Evolutionary conservation across 2,888 invertebrate species (phyloP).

Genomic region (Hoplodrina ambigua): DNA sequence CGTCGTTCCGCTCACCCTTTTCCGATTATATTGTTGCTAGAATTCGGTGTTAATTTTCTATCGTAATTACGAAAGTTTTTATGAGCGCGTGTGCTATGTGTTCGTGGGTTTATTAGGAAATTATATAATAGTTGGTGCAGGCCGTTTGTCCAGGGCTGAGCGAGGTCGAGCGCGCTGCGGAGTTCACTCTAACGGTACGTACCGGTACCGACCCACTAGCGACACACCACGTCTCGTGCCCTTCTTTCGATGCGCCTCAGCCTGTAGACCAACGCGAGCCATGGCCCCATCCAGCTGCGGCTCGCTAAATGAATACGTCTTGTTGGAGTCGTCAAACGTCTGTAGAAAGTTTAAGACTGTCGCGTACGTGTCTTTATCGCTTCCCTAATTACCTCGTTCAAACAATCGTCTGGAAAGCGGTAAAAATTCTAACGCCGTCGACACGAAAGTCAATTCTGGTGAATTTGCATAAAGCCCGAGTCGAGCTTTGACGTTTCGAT

Average conservation of each 20-base stretch:
- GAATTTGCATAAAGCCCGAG: slow-evolving; percentile 88
- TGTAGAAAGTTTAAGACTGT: slow-evolving; percentile 64
- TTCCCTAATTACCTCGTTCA: slow-evolving; percentile 84
- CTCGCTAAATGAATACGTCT: slow-evolving; percentile 56
- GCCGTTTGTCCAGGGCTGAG: slow-evolving; percentile 57
- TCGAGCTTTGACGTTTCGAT: slow-evolving; percentile 88
- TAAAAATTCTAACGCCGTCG: slow-evolving; percentile 84
- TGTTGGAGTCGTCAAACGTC: slow-evolving; percentile 49
- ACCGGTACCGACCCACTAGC: slow-evolving; percentile 72
- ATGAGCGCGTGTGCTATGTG: slow-evolving; percentile 68
- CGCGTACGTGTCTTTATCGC: slow-evolving; percentile 72
- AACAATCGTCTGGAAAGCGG: slow-evolving; percentile 81
- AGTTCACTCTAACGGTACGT: slow-evolving; percentile 79
- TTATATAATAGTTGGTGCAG: slow-evolving; percentile 66
- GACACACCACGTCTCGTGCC: slow-evolving; percentile 63
- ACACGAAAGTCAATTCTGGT: slow-evolving; percentile 85
- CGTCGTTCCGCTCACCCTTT: slow-evolving; percentile 68
- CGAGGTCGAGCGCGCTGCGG: slow-evolving; percentile 65
- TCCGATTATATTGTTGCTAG: slow-evolving; percentile 71
- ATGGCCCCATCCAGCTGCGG: slow-evolving; percentile 30
- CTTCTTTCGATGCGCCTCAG: slow-evolving; percentile 63
- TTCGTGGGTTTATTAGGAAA: slow-evolving; percentile 66
- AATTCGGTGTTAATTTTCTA: slow-evolving; percentile 74
- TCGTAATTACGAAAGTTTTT: slow-evolving; percentile 74
- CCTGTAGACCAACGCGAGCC: slow-evolving; percentile 29